Evolutionary conservation across 2,888 invertebrate species (phyloP).

Genomic region (Cyclophora punctaria): DNA sequence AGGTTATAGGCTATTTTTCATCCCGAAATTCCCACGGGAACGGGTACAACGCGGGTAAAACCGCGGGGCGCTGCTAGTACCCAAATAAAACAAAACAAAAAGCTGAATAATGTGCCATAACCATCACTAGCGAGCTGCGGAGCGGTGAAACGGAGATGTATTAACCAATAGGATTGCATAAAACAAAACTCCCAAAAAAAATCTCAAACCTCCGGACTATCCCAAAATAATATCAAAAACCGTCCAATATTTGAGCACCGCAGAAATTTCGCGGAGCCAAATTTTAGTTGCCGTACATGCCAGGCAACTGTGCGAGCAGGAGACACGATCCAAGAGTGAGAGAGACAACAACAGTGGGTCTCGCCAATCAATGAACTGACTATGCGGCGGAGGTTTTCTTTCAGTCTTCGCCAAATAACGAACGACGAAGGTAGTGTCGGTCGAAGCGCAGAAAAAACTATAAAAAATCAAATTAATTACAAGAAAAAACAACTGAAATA

Average conservation of each 20-base stretch:
- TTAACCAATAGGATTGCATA: too few species aligned
- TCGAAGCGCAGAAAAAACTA: background rate
- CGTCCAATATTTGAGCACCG: constrained; percentile 40
- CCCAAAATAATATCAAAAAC: too few species aligned
- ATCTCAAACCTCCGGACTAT: too few species aligned
- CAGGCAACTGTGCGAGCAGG: constrained; percentile 39
- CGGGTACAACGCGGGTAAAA: too few species aligned
- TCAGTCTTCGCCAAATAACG: background rate
- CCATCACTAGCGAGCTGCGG: too few species aligned
- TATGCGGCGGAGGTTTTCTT: constrained; percentile 9
- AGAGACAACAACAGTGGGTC: constrained; percentile 29
- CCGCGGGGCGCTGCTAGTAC: too few species aligned
- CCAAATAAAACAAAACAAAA: too few species aligned
- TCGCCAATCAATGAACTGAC: constrained; percentile 66
- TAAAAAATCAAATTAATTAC: background rate
- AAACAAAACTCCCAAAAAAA: too few species aligned
- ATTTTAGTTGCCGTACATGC: constrained; percentile 54
- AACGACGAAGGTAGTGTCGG: background rate
- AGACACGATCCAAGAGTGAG: constrained; percentile 23
- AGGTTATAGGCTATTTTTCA: too few species aligned
- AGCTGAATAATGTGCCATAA: too few species aligned
- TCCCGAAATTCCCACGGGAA: too few species aligned
- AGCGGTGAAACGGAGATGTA: too few species aligned
- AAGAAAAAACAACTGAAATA: background rate
- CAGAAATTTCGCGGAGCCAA: constrained; percentile 54